phyloP scores from a whole-genome alignment of 1,140 invertebrate species.

The Polyergus mexicanus region DNA sequence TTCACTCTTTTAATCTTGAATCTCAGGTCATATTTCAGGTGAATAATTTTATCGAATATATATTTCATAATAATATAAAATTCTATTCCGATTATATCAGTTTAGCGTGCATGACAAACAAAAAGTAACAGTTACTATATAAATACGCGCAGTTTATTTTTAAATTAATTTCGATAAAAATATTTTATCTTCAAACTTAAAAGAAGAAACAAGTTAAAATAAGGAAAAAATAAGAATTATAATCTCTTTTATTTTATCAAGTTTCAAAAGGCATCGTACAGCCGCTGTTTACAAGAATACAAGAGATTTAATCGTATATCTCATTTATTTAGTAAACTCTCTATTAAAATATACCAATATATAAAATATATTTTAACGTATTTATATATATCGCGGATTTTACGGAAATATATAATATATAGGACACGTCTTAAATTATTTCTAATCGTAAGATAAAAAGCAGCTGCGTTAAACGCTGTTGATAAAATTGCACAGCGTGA shows the following conservation, averaged over 20 bases:
- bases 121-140: not conserved
- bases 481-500: slow-evolving; percentile 25
- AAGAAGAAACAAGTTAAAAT: not conserved
- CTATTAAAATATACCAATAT: slow-evolving; percentile 14
- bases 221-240: not conserved
- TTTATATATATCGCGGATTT: not conserved
- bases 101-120: not conserved
- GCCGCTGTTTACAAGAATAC: not conserved
- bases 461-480: not conserved
- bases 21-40: not conserved
- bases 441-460: slow-evolving; percentile 32
- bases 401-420: not conserved
- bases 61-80: not conserved
- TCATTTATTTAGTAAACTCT: not conserved
- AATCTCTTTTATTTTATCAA: not conserved
- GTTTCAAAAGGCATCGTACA: not conserved
- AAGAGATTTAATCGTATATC: not conserved
- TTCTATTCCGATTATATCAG: not conserved
- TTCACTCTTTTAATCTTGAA: not conserved
- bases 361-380: not conserved
- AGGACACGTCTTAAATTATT: slow-evolving; percentile 21
- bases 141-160: not conserved
- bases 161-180: not conserved
- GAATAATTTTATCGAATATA: not conserved
- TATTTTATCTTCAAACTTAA: not conserved